phyloP scores from a whole-genome alignment of 2,113 vertebrate genomes.

The Paracyprichromis sp. region DNA sequence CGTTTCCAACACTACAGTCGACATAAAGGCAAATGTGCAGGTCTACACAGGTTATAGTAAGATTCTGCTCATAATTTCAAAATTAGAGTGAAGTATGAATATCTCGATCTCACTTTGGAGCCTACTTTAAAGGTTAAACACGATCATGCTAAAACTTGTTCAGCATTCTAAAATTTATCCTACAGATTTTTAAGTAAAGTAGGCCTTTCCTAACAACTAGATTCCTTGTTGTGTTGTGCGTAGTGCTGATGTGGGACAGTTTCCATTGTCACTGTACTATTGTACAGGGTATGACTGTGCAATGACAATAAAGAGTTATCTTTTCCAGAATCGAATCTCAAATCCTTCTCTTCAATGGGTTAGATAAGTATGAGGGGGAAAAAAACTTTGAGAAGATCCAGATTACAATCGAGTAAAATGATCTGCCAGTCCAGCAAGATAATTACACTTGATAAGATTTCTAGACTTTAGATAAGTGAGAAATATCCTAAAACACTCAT shows the following conservation, averaged over 20 bases:
- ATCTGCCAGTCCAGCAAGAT: neutral
- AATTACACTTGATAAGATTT: neutral
- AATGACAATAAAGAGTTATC: neutral
- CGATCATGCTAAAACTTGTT: neutral
- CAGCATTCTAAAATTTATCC: neutral
- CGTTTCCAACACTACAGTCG: neutral
- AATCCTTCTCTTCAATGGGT: neutral
- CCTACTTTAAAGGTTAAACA: accelerated
- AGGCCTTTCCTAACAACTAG: neutral
- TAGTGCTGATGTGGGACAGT: neutral
- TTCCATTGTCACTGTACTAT: neutral
- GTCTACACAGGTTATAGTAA: neutral
- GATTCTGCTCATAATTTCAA: neutral
- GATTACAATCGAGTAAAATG: neutral
- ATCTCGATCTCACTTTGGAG: neutral
- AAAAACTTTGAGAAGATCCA: neutral
- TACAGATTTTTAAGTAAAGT: neutral
- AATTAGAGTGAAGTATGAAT: neutral
- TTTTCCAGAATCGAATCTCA: neutral
- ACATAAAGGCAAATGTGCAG: neutral
- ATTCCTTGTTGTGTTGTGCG: neutral
- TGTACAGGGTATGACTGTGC: neutral
- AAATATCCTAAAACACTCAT: neutral
- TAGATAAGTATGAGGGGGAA: accelerated
- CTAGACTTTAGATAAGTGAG: neutral